Percentiles rank a stretch among this genome's conserved stretches.
These are phyloP conservation scores for Gephyroberyx darwinii DNA, from an alignment of 2,797 vertebrate species.

Conservation along the genomic window DNA sequence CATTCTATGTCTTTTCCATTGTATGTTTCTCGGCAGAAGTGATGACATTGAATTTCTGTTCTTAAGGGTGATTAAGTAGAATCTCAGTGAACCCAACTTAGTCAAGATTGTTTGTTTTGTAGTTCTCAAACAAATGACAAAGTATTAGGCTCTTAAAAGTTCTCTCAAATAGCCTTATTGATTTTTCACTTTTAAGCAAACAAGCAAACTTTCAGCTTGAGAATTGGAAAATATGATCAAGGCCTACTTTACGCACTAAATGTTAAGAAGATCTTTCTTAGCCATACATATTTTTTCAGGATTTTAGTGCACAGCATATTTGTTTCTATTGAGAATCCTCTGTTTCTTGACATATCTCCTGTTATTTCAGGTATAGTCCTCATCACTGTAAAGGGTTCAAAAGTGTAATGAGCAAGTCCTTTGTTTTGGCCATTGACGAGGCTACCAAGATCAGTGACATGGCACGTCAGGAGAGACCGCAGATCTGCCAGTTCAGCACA, in stretches of 20 bases:
- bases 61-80: background rate
- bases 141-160: too few species aligned
- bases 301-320: background rate
- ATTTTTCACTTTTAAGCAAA: background rate
- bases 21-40: background rate
- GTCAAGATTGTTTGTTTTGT: too few species aligned
- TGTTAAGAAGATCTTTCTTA: background rate
- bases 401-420: constrained; percentile 7
- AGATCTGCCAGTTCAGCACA: constrained; percentile 44
- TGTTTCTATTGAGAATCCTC: background rate
- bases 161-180: too few species aligned
- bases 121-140: too few species aligned
- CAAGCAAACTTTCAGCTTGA: background rate
- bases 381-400: constrained; percentile 8
- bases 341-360: background rate
- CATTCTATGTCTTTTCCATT: background rate
- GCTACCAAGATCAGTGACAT: constrained; percentile 29
- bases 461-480: constrained; percentile 43
- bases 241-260: background rate
- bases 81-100: background rate
- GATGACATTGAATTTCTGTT: background rate
- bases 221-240: too few species aligned
- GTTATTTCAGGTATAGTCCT: background rate
- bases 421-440: constrained; percentile 39
- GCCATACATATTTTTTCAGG: background rate